These are phyloP conservation scores for Epinotia bilunana DNA, from an alignment of 2,888 invertebrate genomes.

Conservation along the genomic window DNA sequence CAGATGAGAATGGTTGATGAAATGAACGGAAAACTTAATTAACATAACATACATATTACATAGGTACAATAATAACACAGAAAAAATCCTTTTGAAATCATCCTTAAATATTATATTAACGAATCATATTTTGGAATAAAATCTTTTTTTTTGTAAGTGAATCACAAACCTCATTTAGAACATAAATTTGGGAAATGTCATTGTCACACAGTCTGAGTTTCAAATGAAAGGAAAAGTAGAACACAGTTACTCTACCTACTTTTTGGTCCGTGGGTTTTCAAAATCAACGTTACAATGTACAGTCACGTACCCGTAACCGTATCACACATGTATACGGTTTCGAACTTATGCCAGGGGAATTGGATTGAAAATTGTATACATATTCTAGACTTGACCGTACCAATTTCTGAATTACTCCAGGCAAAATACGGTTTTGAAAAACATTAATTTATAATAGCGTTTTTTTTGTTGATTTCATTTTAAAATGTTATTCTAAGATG, in stretches of 20 bases:
- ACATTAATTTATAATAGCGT: no score
- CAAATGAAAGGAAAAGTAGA: not conserved
- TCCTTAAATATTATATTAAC: no score
- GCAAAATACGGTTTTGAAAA: no score
- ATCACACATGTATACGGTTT: no score
- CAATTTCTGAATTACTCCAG: not conserved
- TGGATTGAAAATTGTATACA: no score
- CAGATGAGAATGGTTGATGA: constrained; percentile 5
- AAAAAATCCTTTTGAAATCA: no score
- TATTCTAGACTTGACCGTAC: not conserved
- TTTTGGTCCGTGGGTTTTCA: not conserved
- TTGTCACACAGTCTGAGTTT: not conserved
- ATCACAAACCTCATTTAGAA: not conserved
- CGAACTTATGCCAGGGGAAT: no score
- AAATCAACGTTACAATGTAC: not conserved
- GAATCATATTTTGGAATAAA: no score
- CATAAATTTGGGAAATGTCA: not conserved
- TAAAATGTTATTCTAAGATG: no score
- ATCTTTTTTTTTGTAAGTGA: not conserved
- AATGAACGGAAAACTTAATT: constrained; percentile 4
- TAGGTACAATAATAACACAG: no score
- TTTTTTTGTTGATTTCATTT: no score
- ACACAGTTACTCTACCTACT: not conserved
- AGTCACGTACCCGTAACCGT: no score
- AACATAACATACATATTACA: not conserved